Conservation (phyloP, 2,888 invertebrate species). For the Nemoura dubitans region DNA sequence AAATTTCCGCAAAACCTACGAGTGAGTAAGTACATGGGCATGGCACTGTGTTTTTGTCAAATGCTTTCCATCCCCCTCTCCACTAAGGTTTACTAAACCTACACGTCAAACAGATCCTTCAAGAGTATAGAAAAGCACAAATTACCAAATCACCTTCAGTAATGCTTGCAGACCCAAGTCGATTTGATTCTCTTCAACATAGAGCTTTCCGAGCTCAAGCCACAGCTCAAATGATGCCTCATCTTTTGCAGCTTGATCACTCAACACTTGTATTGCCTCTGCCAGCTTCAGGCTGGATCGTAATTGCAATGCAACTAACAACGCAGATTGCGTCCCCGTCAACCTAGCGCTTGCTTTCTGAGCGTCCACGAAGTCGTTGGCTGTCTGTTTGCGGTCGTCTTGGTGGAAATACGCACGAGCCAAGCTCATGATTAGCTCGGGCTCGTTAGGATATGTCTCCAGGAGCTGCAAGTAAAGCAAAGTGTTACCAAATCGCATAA, state of each 20-base stretch:
- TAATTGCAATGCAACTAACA: constrained; percentile 65
- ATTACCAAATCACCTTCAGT: constrained; percentile 62
- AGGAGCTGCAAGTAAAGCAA: not conserved
- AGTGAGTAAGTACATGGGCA: too few relatives aligned
- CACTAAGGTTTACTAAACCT: too few relatives aligned
- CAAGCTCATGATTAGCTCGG: constrained; percentile 52
- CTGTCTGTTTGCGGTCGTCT: constrained; percentile 58
- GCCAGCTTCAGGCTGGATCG: constrained; percentile 63
- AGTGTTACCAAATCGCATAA: too few relatives aligned
- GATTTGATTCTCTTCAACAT: constrained; percentile 68
- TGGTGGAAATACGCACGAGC: constrained; percentile 60
- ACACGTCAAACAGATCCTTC: too few relatives aligned
- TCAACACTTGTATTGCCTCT: constrained; percentile 63
- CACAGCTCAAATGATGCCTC: constrained; percentile 64
- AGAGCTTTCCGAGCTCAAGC: constrained; percentile 68
- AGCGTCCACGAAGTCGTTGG: constrained; percentile 57
- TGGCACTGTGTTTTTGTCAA: too few relatives aligned
- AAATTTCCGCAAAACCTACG: too few relatives aligned
- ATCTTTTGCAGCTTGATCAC: constrained; percentile 61
- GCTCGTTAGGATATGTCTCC: constrained; percentile 37
- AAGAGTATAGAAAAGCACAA: too few relatives aligned
- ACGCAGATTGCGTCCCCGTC: constrained; percentile 54
- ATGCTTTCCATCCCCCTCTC: too few relatives aligned
- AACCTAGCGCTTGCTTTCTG: constrained; percentile 51
- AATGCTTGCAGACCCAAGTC: constrained; percentile 71